These are phyloP conservation scores for Crotophaga sulcirostris DNA, from an alignment of 2,113 vertebrate genomes.

Conservation along the genomic window DNA sequence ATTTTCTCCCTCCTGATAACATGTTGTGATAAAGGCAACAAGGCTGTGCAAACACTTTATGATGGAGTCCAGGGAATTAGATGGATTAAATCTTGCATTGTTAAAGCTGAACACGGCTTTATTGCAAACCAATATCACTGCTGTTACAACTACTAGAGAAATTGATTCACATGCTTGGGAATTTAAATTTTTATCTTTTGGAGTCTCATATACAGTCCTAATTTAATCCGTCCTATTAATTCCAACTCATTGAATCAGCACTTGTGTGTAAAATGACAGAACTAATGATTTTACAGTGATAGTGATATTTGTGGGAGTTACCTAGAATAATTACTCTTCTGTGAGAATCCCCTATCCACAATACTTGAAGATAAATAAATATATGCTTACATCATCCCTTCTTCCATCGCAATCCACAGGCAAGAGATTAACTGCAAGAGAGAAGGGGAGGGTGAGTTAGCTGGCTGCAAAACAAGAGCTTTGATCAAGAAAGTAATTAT, in stretches of 20 bases:
- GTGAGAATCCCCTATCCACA: background rate
- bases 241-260: background rate
- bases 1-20: background rate
- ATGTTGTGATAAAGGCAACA: background rate
- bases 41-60: background rate
- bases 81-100: background rate
- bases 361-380: conserved; percentile 26
- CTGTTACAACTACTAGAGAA: background rate
- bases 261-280: background rate
- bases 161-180: conserved; percentile 2
- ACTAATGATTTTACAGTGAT: background rate
- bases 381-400: conserved; percentile 74
- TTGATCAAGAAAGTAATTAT: conserved; percentile 26
- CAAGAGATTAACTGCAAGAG: conserved; percentile 76
- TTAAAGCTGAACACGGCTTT: conserved; percentile 14
- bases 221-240: conserved; percentile 21
- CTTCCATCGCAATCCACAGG: conserved; percentile 78
- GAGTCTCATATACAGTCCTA: background rate
- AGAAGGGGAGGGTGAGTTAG: conserved; percentile 56
- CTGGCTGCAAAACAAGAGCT: conserved; percentile 22
- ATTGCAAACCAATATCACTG: background rate
- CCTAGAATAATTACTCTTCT: conserved; percentile 1
- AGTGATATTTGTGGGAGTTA: background rate
- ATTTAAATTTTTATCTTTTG: conserved; percentile 34
- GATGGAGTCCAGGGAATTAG: background rate